Evolutionary conservation across 2,797 vertebrate species (phyloP).

Genomic region (Peromyscus melanophrys): DNA sequence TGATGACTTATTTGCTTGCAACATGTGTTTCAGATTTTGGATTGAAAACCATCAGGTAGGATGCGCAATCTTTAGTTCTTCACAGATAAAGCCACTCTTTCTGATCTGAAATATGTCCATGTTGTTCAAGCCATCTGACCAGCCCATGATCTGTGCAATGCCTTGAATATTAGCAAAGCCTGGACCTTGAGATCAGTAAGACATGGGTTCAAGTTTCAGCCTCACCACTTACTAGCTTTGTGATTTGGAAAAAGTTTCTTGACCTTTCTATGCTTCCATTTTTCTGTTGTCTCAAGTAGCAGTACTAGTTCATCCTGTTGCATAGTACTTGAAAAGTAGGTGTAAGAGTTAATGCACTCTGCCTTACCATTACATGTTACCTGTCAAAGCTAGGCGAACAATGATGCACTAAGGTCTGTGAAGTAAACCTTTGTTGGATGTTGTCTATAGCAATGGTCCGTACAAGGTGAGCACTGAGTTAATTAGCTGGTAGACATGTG

Average conservation of each 20-base stretch:
- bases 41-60: not conserved
- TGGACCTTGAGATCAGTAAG: not conserved
- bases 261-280: not conserved
- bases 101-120: not conserved
- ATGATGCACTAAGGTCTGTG: not conserved
- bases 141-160: not conserved
- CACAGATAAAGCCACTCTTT: not conserved
- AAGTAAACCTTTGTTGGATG: not conserved
- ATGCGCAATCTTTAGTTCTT: not conserved
- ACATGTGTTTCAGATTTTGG: not conserved
- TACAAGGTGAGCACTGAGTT: not conserved
- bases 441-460: not conserved
- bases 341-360: not conserved
- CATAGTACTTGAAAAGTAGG: not conserved
- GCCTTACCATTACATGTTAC: not conserved
- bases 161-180: not conserved
- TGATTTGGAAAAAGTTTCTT: not conserved
- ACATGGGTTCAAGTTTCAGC: not conserved
- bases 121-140: not conserved
- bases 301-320: not conserved
- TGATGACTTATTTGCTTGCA: not conserved
- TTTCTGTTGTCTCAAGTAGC: not conserved
- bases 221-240: not conserved
- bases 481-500: not conserved
- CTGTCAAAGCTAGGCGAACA: not conserved